Conservation (phyloP, 2,888 invertebrate species). For the Seira sanloemensis region DNA sequence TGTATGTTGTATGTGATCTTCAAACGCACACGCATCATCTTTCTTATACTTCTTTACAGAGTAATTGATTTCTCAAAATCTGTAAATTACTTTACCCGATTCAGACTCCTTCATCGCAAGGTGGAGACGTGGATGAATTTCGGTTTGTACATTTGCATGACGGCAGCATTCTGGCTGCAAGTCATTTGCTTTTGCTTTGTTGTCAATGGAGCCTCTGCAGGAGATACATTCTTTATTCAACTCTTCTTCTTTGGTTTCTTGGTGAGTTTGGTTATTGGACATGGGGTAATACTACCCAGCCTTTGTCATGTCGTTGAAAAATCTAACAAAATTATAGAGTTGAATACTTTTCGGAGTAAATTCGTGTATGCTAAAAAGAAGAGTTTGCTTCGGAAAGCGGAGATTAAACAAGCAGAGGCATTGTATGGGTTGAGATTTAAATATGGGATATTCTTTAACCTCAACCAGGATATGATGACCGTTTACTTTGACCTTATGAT, state of each 20-base stretch:
- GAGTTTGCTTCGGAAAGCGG: no score
- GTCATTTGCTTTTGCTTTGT: not conserved
- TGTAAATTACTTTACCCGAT: not conserved
- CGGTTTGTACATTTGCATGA: not conserved
- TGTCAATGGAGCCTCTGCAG: not conserved
- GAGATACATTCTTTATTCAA: not conserved
- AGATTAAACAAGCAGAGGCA: not conserved
- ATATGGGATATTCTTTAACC: not conserved
- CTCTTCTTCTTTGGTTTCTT: not conserved
- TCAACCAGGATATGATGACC: not conserved
- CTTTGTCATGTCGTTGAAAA: not conserved
- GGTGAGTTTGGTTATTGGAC: not conserved
- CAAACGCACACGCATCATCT: no score
- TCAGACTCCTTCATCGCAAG: not conserved
- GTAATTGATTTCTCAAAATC: not conserved
- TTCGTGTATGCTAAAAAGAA: no score
- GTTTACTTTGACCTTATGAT: not conserved
- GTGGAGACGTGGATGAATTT: not conserved
- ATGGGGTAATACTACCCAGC: not conserved
- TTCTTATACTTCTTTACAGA: no score
- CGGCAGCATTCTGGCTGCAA: not conserved
- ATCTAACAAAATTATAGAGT: not conserved
- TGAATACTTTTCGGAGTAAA: not conserved
- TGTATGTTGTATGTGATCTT: no score
- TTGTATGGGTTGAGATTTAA: not conserved